A percentile compares a stretch with the other conserved stretches of the same genome.
Conservation (phyloP, 2,888 invertebrate genomes). For the Ichneumon xanthorius region DNA sequence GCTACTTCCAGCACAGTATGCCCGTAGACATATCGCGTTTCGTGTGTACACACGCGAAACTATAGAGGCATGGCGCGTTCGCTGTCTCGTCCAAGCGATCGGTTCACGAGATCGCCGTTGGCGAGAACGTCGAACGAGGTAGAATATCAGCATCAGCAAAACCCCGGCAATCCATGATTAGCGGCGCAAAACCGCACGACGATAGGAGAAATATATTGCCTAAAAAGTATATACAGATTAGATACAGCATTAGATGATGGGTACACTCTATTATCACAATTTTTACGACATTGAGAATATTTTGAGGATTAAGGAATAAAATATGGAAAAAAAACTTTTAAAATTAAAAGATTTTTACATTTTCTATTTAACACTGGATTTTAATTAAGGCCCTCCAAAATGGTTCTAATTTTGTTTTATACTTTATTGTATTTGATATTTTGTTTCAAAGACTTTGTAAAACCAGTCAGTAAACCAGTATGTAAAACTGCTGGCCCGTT, state of each 20-base stretch:
- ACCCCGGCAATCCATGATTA: background rate
- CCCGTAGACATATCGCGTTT: conserved; percentile 43
- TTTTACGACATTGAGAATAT: background rate
- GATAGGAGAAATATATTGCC: background rate
- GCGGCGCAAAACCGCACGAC: background rate
- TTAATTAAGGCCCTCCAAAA: background rate
- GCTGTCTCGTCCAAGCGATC: background rate
- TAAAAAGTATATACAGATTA: background rate
- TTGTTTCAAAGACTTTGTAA: background rate
- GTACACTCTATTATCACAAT: background rate
- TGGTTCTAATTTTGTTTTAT: background rate
- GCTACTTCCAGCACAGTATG: background rate
- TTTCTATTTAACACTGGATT: background rate
- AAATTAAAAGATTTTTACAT: background rate
- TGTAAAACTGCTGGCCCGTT: conserved; percentile 26
- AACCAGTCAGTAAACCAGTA: conserved; percentile 21
- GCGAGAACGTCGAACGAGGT: background rate
- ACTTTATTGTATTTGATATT: background rate
- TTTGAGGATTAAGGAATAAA: background rate
- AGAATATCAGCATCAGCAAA: background rate
- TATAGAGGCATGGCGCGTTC: background rate
- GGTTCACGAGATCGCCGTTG: background rate
- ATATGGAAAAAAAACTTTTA: background rate
- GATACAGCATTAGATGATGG: background rate
- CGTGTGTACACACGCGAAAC: conserved; percentile 28